Base-by-base conservation (phyloP, 2,888 invertebrate genomes). In the Deilephila elpenor region DNA sequence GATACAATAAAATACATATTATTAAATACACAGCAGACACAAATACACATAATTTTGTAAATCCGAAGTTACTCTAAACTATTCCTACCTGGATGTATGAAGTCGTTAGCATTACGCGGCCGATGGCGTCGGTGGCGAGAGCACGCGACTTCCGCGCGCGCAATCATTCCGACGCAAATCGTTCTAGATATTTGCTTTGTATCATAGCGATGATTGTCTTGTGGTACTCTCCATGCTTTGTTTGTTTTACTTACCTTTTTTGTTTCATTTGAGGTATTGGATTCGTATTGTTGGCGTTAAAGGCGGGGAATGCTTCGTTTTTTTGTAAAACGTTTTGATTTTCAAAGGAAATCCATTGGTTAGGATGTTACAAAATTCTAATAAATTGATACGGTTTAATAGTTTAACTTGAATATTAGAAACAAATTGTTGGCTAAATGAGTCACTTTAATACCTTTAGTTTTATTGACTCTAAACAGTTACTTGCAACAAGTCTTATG, bases 131-230 rank as follows among this genome's bases (percentile, higher is more conserved):
- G 83, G 84, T 84, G 83, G 79, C 80, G 75, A 79, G 81, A 84
- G 92, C 91, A 91, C 91, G 91, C 91, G 91, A 90, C 92, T 88
- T 89, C 89, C 88, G 86, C 83, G 56, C 83, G 56, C 56, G 79
- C 84, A 78, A 76, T 77, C 82, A 78, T 81, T 84, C 74, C 79
- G 82, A 84, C 73, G n/a, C 75, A 75, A 64, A 77, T 77, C 77
- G 75, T 71, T 74, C 75, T 73, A 78, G 77, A 79, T 84, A 79
- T 83, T 84, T 83, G 82, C 81, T 84, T 83, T 84, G 78, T 78
- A 76, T 79, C 75, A 82, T 78, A 79, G 79, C 81, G 80, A 67
- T 79, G 76, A 81, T 83, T 83, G 79, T 80, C 78, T 83, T 77
- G 82, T 78, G 83, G 80, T 81, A 78, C 25, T 60, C 62, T 59